Conservation (phyloP, 1,140 invertebrate species). For the Zaprionus nigranus region DNA sequence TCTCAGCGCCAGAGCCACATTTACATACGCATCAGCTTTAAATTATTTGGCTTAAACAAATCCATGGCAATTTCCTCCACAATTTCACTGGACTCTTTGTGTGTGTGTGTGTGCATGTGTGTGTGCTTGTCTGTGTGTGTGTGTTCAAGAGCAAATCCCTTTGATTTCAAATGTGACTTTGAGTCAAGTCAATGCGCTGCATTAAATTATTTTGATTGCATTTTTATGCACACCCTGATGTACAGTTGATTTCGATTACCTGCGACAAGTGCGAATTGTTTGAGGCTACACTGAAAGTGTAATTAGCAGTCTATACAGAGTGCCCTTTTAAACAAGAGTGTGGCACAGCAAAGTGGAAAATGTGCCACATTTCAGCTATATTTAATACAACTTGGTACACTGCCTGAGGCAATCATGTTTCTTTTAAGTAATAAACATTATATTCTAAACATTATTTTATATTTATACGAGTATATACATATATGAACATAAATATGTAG, state of each 20-base stretch:
- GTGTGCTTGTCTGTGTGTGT: not conserved
- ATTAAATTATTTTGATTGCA: slow-evolving; percentile 26
- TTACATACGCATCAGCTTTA: slow-evolving; percentile 22
- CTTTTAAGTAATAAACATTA: no score
- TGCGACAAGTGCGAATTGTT: not conserved
- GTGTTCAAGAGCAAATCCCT: not conserved
- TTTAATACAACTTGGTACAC: no score
- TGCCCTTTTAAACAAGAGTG: not conserved
- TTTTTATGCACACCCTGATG: slow-evolving; percentile 9
- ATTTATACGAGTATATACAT: no score
- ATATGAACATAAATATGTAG: no score
- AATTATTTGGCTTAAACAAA: slow-evolving; percentile 26
- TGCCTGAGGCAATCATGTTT: no score
- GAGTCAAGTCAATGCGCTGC: not conserved
- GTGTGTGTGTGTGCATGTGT: not conserved
- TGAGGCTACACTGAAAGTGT: not conserved
- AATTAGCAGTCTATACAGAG: not conserved
- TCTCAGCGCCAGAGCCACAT: slow-evolving; percentile 7
- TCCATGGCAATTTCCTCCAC: slow-evolving; percentile 10
- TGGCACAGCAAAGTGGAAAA: not conserved
- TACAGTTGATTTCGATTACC: not conserved
- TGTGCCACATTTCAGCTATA: not conserved
- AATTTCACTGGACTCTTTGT: not conserved
- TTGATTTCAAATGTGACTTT: slow-evolving; percentile 10
- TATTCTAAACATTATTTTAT: no score